Conservation (phyloP, 2,888 invertebrate species). For the Diplazon laetatorius region DNA sequence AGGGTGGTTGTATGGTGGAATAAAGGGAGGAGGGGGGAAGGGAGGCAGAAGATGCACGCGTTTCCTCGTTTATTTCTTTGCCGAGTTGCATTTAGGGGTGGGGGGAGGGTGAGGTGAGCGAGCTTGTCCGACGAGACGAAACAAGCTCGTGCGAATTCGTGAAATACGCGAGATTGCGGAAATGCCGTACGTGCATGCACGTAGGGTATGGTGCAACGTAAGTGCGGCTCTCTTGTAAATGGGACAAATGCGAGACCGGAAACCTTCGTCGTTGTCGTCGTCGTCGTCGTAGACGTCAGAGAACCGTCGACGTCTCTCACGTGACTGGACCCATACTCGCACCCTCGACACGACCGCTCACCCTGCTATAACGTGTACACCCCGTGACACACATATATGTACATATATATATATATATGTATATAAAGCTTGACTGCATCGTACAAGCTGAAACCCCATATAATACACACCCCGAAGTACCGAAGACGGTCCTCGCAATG, state of each 20-base stretch:
- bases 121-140: neutral
- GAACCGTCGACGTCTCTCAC: conserved; percentile 48
- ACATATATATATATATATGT: no score
- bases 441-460: conserved; percentile 1
- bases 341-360: conserved; percentile 9
- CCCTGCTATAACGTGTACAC: neutral
- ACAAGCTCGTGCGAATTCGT: conserved; percentile 36
- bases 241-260: conserved; percentile 57
- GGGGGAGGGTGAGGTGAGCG: no score
- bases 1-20: no score
- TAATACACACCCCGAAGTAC: conserved; percentile 11
- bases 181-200: conserved; percentile 54
- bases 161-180: conserved; percentile 58
- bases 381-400: neutral
- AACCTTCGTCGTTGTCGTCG: conserved; percentile 37
- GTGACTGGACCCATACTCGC: conserved; percentile 47
- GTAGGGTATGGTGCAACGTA: conserved; percentile 14
- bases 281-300: conserved; percentile 33
- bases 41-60: no score
- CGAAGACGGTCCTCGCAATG: conserved; percentile 31
- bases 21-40: no score
- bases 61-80: neutral
- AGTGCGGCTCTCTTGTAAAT: conserved; percentile 52
- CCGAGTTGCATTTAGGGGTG: neutral
- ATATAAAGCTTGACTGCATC: neutral